Evolutionary conservation across 2,888 invertebrate species (phyloP), one percentile per base, ranked within the genome.

Genomic region (Bellardia bayeri): DNA sequence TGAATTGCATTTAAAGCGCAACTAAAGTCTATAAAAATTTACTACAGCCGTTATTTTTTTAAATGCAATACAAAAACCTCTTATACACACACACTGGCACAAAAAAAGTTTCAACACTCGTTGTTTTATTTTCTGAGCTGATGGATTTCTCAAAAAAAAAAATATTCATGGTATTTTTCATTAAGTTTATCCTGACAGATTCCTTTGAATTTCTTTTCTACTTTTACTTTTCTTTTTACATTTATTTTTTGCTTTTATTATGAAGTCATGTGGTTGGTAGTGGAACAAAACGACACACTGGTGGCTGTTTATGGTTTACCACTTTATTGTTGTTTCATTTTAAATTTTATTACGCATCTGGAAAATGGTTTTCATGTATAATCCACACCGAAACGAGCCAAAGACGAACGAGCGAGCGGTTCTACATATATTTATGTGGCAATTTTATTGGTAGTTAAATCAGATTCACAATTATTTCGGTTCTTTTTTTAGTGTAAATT

Each of bases 321-420:
- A 74, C 72, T 82, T 82, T 86, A 86, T 72, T 75, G 75, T 82
- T 82, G 72, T 79, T 82, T 78, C 72, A 42, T 66, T 72, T 78
- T 54, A 68, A 79, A 74, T 54, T 86, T 86, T 82, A 86, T 82
- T 82, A 68, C 78, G 42, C 66, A 75, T 45, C 45, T 45, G 66
- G 69, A 8, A 83, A 64, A 63, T 71, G 45, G 14, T 45, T 71
- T 74, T 76, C 69, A n/a, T 54, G 30, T 64, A 42, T 42, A 33
- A 72, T 56, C 42, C 37, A 7, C 16, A 42, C 1, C 42, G 16
- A 40, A 8, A 45, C 1, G 5, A 45, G 7, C n/a, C 2, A 37
- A 40, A 37, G n/a, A 33, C 8, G 30, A n/a, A 14, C 5, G 23
- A 23, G 23, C 23, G 23, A 23, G 23, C 5, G 16, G 4, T 58